Evolutionary conservation across 1,140 invertebrate species (phyloP).

Genomic region (Leptinotarsa defecta): DNA sequence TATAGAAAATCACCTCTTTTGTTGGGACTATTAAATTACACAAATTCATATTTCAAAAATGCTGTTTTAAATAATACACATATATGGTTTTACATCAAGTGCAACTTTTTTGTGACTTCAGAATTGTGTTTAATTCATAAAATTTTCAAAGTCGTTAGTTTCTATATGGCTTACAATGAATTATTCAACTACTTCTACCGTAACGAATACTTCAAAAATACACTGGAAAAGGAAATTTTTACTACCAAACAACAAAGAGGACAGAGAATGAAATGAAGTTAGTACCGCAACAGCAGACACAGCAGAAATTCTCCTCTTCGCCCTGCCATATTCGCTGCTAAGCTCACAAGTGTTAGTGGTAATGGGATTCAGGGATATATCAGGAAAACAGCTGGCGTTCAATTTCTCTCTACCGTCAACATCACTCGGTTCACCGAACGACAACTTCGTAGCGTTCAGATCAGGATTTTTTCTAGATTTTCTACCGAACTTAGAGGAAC

Average conservation of each 20-base stretch:
- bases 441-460: slow-evolving; percentile 45
- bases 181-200: background rate
- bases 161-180: too few relatives aligned
- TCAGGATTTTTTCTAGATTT: slow-evolving; percentile 39
- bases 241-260: slow-evolving; percentile 16
- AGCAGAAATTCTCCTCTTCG: slow-evolving; percentile 44
- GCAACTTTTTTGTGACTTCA: too few relatives aligned
- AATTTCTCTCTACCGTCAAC: slow-evolving; percentile 39
- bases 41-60: too few relatives aligned
- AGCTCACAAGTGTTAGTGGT: slow-evolving; percentile 21
- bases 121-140: too few relatives aligned
- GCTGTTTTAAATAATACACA: too few relatives aligned
- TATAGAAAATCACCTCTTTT: too few relatives aligned
- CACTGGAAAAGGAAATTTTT: slow-evolving; percentile 12
- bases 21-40: too few relatives aligned
- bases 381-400: slow-evolving; percentile 52
- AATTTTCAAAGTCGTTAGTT: too few relatives aligned
- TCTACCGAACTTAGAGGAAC: slow-evolving; percentile 48
- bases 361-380: slow-evolving; percentile 47
- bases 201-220: background rate
- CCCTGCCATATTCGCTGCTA: slow-evolving; percentile 39
- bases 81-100: too few relatives aligned
- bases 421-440: slow-evolving; percentile 38
- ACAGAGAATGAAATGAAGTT: slow-evolving; percentile 50
- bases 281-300: slow-evolving; percentile 54